Percentiles rank a stretch among this genome's conserved stretches.
These are phyloP conservation scores for Solea senegalensis DNA, from an alignment of 2,113 vertebrate species.

Conservation along the genomic window DNA sequence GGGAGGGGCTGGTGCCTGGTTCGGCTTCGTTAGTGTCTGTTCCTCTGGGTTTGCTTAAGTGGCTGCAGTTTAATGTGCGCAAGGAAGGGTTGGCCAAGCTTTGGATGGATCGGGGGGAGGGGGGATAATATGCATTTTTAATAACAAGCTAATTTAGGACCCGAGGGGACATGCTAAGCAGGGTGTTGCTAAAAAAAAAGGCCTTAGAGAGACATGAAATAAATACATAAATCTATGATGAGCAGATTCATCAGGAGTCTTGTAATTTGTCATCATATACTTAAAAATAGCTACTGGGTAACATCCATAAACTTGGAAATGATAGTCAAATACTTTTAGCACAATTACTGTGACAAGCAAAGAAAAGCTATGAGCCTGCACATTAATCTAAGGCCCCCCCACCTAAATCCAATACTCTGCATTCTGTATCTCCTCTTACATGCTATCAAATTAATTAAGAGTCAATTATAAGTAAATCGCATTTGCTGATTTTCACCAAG, in stretches of 20 bases:
- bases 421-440: no score
- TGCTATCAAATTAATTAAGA: no score
- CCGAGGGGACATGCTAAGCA: conserved; percentile 22
- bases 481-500: conserved; percentile 15
- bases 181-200: conserved; percentile 53
- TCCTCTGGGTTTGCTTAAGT: conserved; percentile 79
- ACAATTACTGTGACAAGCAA: neutral
- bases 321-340: no score
- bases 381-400: no score
- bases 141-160: conserved; percentile 72
- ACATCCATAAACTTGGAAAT: no score
- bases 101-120: conserved; percentile 37
- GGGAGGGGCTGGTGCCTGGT: conserved; percentile 49
- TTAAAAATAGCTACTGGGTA: no score
- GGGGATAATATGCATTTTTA: conserved; percentile 70
- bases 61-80: conserved; percentile 77
- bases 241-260: neutral
- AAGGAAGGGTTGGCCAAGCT: conserved; percentile 41
- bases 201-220: no score
- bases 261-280: no score
- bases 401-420: no score
- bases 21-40: conserved; percentile 62
- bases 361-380: neutral
- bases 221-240: no score
- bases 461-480: neutral